Base-by-base conservation (phyloP, 1,140 invertebrate species). In the fruit fly (Drosophila melanogaster) region DNA sequence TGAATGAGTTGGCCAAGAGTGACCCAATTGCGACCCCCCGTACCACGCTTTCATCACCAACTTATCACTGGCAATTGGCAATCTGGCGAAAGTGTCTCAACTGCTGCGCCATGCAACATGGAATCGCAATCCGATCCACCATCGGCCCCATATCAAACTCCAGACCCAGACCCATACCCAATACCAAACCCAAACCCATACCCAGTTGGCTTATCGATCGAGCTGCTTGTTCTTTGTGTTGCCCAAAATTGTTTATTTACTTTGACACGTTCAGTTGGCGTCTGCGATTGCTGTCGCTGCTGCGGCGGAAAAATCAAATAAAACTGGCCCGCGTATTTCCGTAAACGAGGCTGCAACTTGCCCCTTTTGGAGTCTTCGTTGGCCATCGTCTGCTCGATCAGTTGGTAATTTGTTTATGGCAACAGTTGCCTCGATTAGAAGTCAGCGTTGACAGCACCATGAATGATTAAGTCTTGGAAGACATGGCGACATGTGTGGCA, bases 381-480 rank as follows among this genome's bases (percentile, higher is more conserved):
- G 58, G 77, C 71, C 58, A 59, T 56, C 51, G 71, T 43, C 67
- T 72, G 57, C 37, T 30, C 60, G 71, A 70, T 79, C 46, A 47
- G 77, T 83, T 66, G 47, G 58, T 69, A 79, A 83, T 79, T 83
- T 81, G 79, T 81, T 81, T 81, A 83, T 73, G 62, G 79, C 79
- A 67, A 83, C 79, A 79, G 74, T 83, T 79, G 79, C 38, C 67
- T 62, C 79, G 79, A 81, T 81, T 83, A 74, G 69, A 55, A 43
- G 80, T 41, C 60, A 44, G 75, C 69, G 79, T 74, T 83, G 79
- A 81, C 79, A 81, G 69, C 74, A 55, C 77, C 79, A 58, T 60
- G 75, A 65, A 60, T 77, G 74, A 78, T 73, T 75, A 74, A 78
- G 66, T 70, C 79, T 83, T 83, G 56, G 74, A 54, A 67, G 74